Base-by-base conservation (phyloP, 1,140 invertebrate species). In the Pogonomyrmex barbatus region DNA sequence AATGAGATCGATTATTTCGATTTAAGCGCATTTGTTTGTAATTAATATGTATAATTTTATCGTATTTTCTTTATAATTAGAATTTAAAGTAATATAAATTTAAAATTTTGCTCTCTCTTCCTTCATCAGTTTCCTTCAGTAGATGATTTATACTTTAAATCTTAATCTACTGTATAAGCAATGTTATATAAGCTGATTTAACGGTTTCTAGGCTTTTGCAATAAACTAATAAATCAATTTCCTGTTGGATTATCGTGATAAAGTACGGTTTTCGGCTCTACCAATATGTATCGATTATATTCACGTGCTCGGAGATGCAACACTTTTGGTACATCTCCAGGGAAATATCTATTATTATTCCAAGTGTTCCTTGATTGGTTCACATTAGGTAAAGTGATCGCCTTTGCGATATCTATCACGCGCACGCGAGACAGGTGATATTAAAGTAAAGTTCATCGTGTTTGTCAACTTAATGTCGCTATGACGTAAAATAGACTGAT, bases 381-480 rank as follows among this genome's bases (percentile, higher is more conserved):
- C 42, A 50, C 45, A 76, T 77, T 73, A 88, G 81, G 47, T 71
- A 81, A 86, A 86, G 87, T 87, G 85, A 91, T 91, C 88, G 54
- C 30, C 85, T 87, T 77, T 33, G 42, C 62, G 88, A 85, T 88
- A 87, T 24, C 50, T 70, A 89, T 85, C 60, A 58, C n/a, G 65
- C 36, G 86, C 88, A 87, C 77, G 77, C 42, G 24, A 86, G 67
- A 62, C 63, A 50, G 65, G 60, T 84, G 85, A 88, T 90, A 90
- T 85, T 84, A 87, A 89, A 89, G 78, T 88, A 91, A 24, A 24
- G 82, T 67, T 71, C 65, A 85, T 89, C 82, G 60, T 85, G 87
- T 91, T 89, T 91, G 91, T 91, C 87, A 90, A 91, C 67, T 90
- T 90, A 89, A 85, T 86, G 68, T 62, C n/a, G 52, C 45, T 33